Evolutionary conservation across 1,140 invertebrate genomes (phyloP), one percentile per base, ranked within the genome.

Genomic region (Microplitis demolitor): DNA sequence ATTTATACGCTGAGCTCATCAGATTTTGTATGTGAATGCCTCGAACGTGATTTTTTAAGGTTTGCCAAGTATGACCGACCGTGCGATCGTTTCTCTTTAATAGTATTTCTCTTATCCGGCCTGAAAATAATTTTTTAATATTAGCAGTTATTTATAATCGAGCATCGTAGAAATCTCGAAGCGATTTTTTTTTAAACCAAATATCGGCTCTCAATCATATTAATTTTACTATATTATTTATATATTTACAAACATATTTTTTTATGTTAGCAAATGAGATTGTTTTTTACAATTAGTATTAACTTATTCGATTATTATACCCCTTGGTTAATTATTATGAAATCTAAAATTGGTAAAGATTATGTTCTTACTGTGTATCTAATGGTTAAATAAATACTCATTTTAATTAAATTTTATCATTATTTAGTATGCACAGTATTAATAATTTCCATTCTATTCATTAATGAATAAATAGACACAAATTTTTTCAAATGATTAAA

Each of bases 101-200:
- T 74, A 62, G 79, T 74, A 74, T 79, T 75, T 79, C 82, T 81
- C 79, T 80, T 79, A 79, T 78, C 77, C 37, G 76, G 33, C 84
- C 85, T 86, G 85, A 84, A 87, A 87, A 87, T 61, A 82, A 85
- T 79, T 74, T 51, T 31, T 63, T 14, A 24, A 35, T 14, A 74
- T 71, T 74, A 71, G 61, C 33, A 53, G 37, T 24, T n/a, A 45
- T 51, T 51, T 13, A 66, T 51, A 14, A 2, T 4, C 13, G 6
- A 1, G 13, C 34, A 5, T 14, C 14, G 14, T 9, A 9, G 4
- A 11, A 5, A 9, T 31, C 4, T 71, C 4, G 5, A 64, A 64
- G 45, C 35, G 33, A 50, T 50, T 60, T 14, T 45, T 4, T 60
- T 5, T 63, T 64, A n/a, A 39, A 51, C 24, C 37, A 37, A 11